Evolutionary conservation across 2,888 invertebrate species (phyloP), one percentile per base, ranked within the genome.

Genomic region (Dinocampus coccinellae): DNA sequence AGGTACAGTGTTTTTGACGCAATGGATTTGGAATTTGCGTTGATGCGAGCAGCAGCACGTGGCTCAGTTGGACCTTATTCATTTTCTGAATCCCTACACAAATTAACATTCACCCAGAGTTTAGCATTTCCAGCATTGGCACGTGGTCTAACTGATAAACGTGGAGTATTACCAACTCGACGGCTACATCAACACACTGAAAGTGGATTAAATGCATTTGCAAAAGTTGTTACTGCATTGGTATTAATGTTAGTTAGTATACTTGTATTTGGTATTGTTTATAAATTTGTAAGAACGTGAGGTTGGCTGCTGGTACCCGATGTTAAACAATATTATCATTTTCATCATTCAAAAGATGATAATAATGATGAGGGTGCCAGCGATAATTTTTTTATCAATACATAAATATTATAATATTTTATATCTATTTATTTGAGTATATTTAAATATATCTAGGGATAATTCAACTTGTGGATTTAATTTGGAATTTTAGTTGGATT

Each of bases 251-350:
- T 92, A 58, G 92, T 93, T 73, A 92, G 92, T 80, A 91, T 93
- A 75, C 88, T 93, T 83, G 93, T 93, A 78, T 93, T 93, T 85
- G 91, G 92, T 61, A 92, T 93, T 24, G 93, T 93, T 70, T 93
- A 93, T 83, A 93, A 93, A 84, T 93, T 92, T 83, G 92, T 92
- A 83, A 89, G 91, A 85, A 92, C 93, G 92, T 93, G 93, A 93
- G 93, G 93, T 75, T 92, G 92, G 89, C 91, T 93, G 88, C 90
- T 93, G 90, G 91, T 92, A 88, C 92, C 92, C 73, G 84, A 82
- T 47, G 78, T 81, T 39, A 78, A 80, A 52, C 70, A 78, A 36
- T 77, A 81, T 66, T 79, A 80, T 34, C n/a, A 34, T 10, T 29
- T 34, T 33, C 58, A n/a, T 55, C 71, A 76, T 73, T 70, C 76